Conservation (phyloP, 2,113 vertebrate genomes). For the Oxygymnocypris stewartii region DNA sequence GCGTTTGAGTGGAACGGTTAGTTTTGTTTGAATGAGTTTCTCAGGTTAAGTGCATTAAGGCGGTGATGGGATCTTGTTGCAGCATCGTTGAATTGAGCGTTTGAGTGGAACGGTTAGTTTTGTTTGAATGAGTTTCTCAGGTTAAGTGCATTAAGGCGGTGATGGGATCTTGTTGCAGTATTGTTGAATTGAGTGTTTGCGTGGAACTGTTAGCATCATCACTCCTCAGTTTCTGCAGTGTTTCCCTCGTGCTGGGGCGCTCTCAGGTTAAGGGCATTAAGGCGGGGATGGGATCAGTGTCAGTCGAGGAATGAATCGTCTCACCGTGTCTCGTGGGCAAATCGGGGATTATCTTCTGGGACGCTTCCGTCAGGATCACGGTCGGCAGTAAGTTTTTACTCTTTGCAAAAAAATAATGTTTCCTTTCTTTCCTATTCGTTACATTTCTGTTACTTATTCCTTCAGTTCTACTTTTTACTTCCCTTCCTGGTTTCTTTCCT, state of each 20-base stretch:
- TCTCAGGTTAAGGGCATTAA: constrained; percentile 6
- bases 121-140: too few relatives aligned
- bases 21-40: too few relatives aligned
- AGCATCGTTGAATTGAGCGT: too few relatives aligned
- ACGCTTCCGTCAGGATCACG: constrained; percentile 72
- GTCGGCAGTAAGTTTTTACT: background rate
- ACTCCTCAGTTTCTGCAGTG: background rate
- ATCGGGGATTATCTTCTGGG: constrained; percentile 71
- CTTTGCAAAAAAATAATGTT: background rate
- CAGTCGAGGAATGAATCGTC: constrained; percentile 73
- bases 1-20: too few relatives aligned
- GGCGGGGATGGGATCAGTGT: constrained; percentile 71
- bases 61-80: too few relatives aligned
- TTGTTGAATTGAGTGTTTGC: too few relatives aligned
- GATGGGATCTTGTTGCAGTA: too few relatives aligned
- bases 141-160: too few relatives aligned
- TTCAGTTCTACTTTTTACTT: background rate
- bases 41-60: too few relatives aligned
- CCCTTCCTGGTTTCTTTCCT: background rate
- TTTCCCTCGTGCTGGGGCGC: background rate
- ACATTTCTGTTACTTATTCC: background rate
- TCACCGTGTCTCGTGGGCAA: constrained; percentile 75
- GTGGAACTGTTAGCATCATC: too few relatives aligned
- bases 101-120: too few relatives aligned
- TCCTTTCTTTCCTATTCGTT: background rate